Evolutionary conservation across 2,797 vertebrate species (phyloP).

Genomic region (Alcedo atthis): DNA sequence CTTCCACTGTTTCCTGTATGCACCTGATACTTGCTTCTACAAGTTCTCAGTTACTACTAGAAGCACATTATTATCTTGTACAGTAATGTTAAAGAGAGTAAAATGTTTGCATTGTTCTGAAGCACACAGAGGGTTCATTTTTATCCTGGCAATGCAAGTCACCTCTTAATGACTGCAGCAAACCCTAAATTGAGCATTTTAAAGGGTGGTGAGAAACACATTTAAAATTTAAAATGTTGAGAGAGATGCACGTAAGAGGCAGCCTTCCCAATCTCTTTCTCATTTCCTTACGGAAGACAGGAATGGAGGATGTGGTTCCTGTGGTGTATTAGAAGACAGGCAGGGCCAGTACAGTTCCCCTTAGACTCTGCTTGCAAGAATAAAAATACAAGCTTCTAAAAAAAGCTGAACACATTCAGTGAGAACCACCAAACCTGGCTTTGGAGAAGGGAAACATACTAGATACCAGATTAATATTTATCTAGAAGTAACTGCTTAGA

Average conservation of each 20-base stretch:
- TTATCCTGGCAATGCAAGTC: neutral
- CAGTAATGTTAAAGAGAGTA: neutral
- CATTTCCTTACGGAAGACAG: neutral
- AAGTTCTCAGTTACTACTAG: neutral
- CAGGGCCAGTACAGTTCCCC: neutral
- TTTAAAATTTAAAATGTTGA: neutral
- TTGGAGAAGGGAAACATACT: neutral
- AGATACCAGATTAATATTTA: neutral
- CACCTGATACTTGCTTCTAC: slow-evolving; percentile 21
- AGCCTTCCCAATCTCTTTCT: neutral
- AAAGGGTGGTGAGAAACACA: neutral
- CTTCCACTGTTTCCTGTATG: slow-evolving; percentile 10
- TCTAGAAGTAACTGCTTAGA: neutral
- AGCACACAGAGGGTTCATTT: neutral
- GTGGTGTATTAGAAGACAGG: neutral
- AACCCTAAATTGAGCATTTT: neutral
- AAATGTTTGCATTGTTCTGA: neutral
- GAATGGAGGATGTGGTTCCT: neutral
- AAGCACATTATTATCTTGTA: neutral
- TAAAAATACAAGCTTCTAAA: neutral
- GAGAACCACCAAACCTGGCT: neutral
- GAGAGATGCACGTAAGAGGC: neutral
- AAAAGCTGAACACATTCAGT: neutral
- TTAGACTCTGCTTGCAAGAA: neutral
- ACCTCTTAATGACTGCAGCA: neutral